Evolutionary conservation across 2,113 vertebrate genomes (phyloP).

Genomic region (Semicossyphus pulcher): DNA sequence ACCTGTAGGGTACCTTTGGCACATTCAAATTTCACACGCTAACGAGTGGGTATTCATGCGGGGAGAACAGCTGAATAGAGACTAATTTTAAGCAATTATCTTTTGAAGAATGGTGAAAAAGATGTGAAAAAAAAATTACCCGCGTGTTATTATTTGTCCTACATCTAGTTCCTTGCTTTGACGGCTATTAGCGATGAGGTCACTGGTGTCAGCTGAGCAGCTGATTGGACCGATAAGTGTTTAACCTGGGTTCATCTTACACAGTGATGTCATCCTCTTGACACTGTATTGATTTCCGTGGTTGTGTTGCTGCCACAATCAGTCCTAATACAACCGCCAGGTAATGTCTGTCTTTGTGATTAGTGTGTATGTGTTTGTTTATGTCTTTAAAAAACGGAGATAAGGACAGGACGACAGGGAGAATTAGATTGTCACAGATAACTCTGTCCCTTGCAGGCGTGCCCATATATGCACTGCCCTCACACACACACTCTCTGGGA

Average conservation of each 20-base stretch:
- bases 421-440: slow-evolving; percentile 49
- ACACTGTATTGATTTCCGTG: slow-evolving; percentile 48
- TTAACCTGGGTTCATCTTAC: slow-evolving; percentile 53
- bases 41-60: neutral
- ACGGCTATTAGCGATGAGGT: slow-evolving; percentile 31
- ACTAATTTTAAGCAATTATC: neutral
- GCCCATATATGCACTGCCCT: neutral
- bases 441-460: slow-evolving; percentile 18
- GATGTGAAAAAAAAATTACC: slow-evolving; percentile 4
- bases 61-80: slow-evolving; percentile 19
- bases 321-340: slow-evolving; percentile 38
- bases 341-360: slow-evolving; percentile 10
- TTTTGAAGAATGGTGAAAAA: slow-evolving; percentile 6
- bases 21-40: slow-evolving; percentile 14
- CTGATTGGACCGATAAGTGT: slow-evolving; percentile 60
- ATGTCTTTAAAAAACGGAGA: slow-evolving; percentile 22
- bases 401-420: slow-evolving; percentile 23
- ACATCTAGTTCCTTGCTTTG: slow-evolving; percentile 4
- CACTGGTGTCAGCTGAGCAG: slow-evolving; percentile 39
- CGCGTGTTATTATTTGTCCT: slow-evolving; percentile 7
- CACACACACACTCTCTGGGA: neutral
- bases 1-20: slow-evolving; percentile 4
- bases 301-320: slow-evolving; percentile 39
- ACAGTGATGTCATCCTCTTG: slow-evolving; percentile 62
- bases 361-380: slow-evolving; percentile 25